Conservation (phyloP, 2,888 invertebrate species). For the Lacanobia wlatinum region DNA sequence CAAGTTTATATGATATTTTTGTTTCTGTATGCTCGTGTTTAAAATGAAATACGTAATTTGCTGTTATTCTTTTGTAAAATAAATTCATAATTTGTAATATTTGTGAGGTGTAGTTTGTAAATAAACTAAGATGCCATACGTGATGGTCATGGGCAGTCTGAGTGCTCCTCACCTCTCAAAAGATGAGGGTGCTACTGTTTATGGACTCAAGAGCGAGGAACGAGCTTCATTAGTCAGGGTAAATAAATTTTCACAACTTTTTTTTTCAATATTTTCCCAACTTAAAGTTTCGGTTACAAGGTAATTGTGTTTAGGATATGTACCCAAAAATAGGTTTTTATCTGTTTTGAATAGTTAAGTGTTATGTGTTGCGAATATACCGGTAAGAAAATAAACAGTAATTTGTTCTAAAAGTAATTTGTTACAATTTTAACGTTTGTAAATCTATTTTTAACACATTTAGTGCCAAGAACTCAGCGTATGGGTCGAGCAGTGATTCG, state of each 20-base stretch:
- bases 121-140: slow-evolving; percentile 84
- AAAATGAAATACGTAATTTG: slow-evolving; percentile 75
- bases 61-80: slow-evolving; percentile 69
- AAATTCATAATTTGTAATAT: slow-evolving; percentile 20
- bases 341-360: neutral
- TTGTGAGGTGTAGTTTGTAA: slow-evolving; percentile 52
- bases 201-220: slow-evolving; percentile 88
- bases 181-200: slow-evolving; percentile 87
- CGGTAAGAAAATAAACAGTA: neutral
- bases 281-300: too few relatives aligned
- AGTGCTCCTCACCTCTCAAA: slow-evolving; percentile 86
- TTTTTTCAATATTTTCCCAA: too few relatives aligned
- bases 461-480: too few relatives aligned
- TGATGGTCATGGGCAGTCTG: slow-evolving; percentile 89
- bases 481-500: too few relatives aligned
- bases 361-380: neutral
- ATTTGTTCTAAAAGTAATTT: neutral
- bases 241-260: slow-evolving; percentile 25
- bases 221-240: slow-evolving; percentile 79
- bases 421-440: neutral
- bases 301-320: too few relatives aligned
- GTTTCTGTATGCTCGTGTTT: slow-evolving; percentile 47
- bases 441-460: slow-evolving; percentile 12
- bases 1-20: slow-evolving; percentile 38
- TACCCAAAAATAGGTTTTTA: too few relatives aligned